Percentiles rank a stretch among this genome's conserved stretches.
phyloP scores from a whole-genome alignment of 2,797 vertebrate genomes.

The Notolepis coatsorum region DNA sequence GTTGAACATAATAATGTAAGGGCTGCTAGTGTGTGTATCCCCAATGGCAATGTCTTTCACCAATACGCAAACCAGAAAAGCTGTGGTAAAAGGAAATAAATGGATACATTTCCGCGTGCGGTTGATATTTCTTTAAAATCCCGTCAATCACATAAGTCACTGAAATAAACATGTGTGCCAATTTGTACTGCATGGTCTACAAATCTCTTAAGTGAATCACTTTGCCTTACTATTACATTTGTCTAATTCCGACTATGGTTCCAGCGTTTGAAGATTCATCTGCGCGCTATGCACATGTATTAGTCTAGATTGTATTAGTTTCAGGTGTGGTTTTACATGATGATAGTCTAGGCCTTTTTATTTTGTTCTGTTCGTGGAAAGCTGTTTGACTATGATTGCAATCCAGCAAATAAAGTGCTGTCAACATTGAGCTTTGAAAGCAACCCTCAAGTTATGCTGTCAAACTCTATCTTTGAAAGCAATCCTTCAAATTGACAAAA shows the following conservation, averaged over 20 bases:
- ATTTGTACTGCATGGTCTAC: background rate
- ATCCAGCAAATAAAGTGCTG: background rate
- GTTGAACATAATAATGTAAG: constrained; percentile 32
- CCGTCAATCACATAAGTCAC: background rate
- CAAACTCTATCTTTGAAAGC: too few species aligned
- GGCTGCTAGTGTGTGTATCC: constrained; percentile 9
- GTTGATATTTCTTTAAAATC: background rate
- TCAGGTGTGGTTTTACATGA: background rate
- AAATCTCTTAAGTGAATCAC: background rate
- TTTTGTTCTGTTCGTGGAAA: background rate
- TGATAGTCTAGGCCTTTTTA: too few species aligned
- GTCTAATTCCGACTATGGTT: background rate
- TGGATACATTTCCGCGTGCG: background rate
- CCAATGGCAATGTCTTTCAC: constrained; percentile 18
- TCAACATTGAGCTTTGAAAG: background rate
- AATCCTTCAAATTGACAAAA: too few species aligned
- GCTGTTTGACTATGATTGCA: background rate
- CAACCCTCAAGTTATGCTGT: too few species aligned
- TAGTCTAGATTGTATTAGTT: background rate
- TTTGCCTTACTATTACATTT: background rate
- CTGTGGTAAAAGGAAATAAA: background rate
- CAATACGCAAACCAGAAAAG: constrained; percentile 1
- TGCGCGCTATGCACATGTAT: background rate
- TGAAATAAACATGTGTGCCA: background rate
- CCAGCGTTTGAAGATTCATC: background rate